Conservation (phyloP, 2,888 invertebrate genomes). For the Trachelus troglodyta region DNA sequence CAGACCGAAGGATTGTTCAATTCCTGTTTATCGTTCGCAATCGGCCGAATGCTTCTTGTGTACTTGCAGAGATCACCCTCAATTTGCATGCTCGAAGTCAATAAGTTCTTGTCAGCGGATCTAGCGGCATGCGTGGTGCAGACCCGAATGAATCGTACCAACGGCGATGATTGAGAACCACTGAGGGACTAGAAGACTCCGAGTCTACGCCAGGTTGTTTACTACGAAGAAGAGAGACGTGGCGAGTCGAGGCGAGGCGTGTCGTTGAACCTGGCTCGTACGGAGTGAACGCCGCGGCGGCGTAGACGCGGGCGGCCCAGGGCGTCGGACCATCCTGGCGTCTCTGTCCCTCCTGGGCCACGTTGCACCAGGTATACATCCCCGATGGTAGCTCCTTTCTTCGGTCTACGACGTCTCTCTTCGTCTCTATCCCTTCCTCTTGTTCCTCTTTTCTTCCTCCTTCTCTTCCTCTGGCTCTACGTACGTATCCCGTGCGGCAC, state of each 20-base stretch:
- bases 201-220: slow-evolving; percentile 61
- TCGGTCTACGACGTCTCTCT: slow-evolving; percentile 18
- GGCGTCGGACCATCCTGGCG: slow-evolving; percentile 44
- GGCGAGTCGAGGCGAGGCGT: slow-evolving; percentile 53
- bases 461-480: neutral
- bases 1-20: neutral
- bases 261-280: slow-evolving; percentile 60
- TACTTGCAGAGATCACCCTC: neutral
- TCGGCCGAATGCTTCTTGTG: neutral
- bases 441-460: slow-evolving; percentile 25
- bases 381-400: slow-evolving; percentile 22
- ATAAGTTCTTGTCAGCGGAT: neutral
- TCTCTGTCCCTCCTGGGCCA: slow-evolving; percentile 29
- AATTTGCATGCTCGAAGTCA: neutral
- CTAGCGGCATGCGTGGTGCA: too few species aligned
- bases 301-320: slow-evolving; percentile 29
- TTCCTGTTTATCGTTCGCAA: neutral
- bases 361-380: slow-evolving; percentile 27
- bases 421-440: slow-evolving; percentile 37
- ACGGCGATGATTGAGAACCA: slow-evolving; percentile 41
- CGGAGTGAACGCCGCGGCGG: slow-evolving; percentile 8
- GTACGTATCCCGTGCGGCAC: neutral
- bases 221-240: slow-evolving; percentile 48
- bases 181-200: slow-evolving; percentile 48
- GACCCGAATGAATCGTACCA: neutral